phyloP scores from a whole-genome alignment of 2,113 vertebrate genomes.

The Ceyx margarethae region DNA sequence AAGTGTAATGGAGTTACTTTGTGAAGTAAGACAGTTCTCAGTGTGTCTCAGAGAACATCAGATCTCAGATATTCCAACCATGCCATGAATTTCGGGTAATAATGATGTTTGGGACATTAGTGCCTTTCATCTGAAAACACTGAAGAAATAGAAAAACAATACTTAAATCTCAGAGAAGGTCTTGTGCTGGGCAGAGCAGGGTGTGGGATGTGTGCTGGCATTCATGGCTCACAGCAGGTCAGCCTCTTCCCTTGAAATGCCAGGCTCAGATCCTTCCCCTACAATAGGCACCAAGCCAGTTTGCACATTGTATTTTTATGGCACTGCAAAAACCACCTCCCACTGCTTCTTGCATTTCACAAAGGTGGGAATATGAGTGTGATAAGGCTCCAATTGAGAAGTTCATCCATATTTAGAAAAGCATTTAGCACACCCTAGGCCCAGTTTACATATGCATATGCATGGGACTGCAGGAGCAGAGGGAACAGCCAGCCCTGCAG shows the following conservation, averaged over 20 bases:
- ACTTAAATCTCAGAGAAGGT: not conserved
- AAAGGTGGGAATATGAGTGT: conserved; percentile 40
- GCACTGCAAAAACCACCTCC: conserved; percentile 35
- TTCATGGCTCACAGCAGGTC: conserved; percentile 26
- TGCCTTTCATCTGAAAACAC: conserved; percentile 17
- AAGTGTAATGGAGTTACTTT: not conserved
- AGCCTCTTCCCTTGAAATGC: not conserved
- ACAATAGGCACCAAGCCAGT: not conserved
- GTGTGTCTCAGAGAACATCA: conserved; percentile 9
- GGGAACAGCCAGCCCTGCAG: not conserved
- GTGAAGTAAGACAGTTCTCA: not conserved
- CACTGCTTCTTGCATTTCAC: conserved; percentile 50
- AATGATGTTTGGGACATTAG: conserved; percentile 27
- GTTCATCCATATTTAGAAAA: conserved; percentile 63
- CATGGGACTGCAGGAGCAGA: not conserved
- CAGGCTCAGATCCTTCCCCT: not conserved
- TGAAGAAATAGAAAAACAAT: conserved; percentile 33
- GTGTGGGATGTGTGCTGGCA: not conserved
- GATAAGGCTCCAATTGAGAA: conserved; percentile 9
- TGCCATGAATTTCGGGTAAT: not conserved
- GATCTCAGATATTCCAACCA: not conserved
- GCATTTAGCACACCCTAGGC: conserved; percentile 37
- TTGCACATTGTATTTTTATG: conserved; percentile 18
- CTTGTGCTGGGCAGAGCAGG: not conserved
- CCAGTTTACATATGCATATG: conserved; percentile 48